Conservation (phyloP, 2,888 invertebrate genomes). For the Limnephilus auricula region DNA sequence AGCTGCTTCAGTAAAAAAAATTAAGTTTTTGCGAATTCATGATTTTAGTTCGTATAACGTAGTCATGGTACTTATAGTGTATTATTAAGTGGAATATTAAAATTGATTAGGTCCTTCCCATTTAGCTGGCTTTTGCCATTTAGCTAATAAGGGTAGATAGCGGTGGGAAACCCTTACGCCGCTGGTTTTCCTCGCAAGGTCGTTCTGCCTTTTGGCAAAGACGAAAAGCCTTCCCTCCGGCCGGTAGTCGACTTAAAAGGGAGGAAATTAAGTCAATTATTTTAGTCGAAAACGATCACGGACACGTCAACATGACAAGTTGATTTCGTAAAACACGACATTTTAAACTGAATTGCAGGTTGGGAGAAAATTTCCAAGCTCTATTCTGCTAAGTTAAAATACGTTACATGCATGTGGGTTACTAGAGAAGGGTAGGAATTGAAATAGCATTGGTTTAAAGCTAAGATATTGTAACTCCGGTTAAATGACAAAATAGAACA, state of each 20-base stretch:
- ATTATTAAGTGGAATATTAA: neutral
- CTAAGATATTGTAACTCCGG: too few relatives aligned
- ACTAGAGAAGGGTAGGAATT: neutral
- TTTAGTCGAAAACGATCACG: neutral
- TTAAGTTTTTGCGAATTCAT: neutral
- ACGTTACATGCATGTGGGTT: neutral
- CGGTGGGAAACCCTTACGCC: neutral
- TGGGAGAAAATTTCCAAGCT: neutral
- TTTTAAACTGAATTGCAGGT: neutral
- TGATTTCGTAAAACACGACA: neutral
- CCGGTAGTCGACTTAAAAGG: neutral
- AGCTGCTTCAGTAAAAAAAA: neutral
- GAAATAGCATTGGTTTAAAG: too few relatives aligned
- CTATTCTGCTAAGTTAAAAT: neutral
- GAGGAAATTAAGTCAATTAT: slow-evolving; percentile 2
- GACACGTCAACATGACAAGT: neutral
- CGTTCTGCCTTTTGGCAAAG: neutral
- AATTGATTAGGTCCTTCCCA: neutral
- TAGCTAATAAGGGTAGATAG: neutral
- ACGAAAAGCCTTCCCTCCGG: neutral
- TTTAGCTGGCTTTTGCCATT: neutral
- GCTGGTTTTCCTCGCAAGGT: neutral
- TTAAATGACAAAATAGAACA: too few relatives aligned
- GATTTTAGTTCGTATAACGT: neutral
- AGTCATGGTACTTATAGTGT: neutral